Base-by-base conservation (phyloP, 2,888 invertebrate species). In the Drosophila mulleri region DNA sequence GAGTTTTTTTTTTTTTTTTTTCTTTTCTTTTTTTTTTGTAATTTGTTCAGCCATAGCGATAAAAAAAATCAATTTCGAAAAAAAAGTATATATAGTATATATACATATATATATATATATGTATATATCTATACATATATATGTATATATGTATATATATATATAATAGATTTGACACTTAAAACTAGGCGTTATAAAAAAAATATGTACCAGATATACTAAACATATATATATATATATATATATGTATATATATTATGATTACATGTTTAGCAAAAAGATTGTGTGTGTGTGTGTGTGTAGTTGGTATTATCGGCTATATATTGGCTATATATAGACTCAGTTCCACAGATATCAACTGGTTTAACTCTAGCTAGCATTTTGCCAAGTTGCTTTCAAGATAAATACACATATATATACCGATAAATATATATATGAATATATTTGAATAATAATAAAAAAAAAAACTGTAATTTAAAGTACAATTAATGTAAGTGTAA, bases 11-110 rank as follows among this genome's bases (percentile, higher is more conserved):
- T n/a, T 11, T 18, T 16, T 14, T 9, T 16, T 9, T 32, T 18
- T n/a, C 2, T 50, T n/a, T 11, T 32, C 23, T 20, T 16, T 16
- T 18, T 29, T 16, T 52, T 76, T 76, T 69, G 74, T 79, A 74
- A 71, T 78, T 88, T 83, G 78, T 83, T 88, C 71, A 77, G 79
- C 75, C 75, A 67, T 77, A 76, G 75, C 65, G 62, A 63, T 75
- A 73, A 82, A 77, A 26, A 76, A 83, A 80, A 35, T 50, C n/a
- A 67, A 68, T 66, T 50, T 63, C 26, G 52, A 77, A 76, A 80
- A 73, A 67, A 64, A 50, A 29, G 29, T 29, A 29, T 29, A 29
- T 26, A 3, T 29, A 29, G 29, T 8, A 29, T 29, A 29, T 29
- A 29, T 29, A 29, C 29, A 29, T 8, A 29, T 1, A 8, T 1